Percentiles rank a stretch among this genome's conserved stretches.
Conservation (phyloP, 2,797 vertebrate genomes). For the Buceros bicornis region DNA sequence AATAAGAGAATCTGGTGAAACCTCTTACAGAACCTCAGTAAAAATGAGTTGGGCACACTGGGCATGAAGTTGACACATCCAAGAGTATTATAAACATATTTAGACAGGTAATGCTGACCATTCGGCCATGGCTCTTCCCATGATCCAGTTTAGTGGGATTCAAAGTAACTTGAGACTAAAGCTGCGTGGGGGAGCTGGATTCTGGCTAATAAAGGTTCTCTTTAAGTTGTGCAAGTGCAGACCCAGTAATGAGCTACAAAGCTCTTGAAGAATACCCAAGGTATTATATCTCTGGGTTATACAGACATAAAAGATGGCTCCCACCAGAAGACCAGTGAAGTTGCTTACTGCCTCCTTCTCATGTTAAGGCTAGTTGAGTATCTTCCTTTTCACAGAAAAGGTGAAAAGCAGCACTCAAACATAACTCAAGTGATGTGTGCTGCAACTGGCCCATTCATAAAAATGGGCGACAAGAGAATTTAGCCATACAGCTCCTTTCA, state of each 20-base stretch:
- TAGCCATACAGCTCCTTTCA: background rate
- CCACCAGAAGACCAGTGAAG: background rate
- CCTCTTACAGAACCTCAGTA: background rate
- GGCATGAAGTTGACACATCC: background rate
- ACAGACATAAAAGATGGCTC: background rate
- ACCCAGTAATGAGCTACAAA: background rate
- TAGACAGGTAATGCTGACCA: background rate
- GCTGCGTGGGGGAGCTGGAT: background rate
- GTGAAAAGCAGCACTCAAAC: background rate
- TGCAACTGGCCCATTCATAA: background rate
- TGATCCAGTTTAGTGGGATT: background rate
- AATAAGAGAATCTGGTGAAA: background rate
- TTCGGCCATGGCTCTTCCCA: background rate
- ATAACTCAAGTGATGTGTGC: accelerated
- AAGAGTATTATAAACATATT: background rate
- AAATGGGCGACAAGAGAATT: background rate
- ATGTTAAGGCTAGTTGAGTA: background rate
- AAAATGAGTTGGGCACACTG: background rate
- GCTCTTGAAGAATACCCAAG: background rate
- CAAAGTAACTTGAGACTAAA: background rate
- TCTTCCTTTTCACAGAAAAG: background rate
- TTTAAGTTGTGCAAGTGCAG: accelerated
- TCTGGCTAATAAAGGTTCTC: background rate
- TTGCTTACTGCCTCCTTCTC: background rate
- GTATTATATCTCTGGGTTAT: too few relatives aligned